Base-by-base conservation (phyloP, 1,140 invertebrate species). In the Drosophila mayri region DNA sequence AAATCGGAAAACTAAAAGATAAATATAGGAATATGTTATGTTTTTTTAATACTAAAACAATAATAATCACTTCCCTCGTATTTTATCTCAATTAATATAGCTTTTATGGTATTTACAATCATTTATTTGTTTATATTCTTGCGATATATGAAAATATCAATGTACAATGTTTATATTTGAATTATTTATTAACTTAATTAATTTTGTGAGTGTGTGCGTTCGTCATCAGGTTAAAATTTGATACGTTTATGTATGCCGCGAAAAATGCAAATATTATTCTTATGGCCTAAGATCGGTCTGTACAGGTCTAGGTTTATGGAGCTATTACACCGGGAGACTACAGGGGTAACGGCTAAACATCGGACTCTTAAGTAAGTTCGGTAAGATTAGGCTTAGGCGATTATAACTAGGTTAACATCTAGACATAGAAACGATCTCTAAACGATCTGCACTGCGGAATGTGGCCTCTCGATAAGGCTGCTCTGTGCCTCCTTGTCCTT, bases 401-500 rank as follows among this genome's bases (percentile, higher is more conserved):
- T 79, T 81, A 84, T 50, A 88, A 78, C 67, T 88, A 86, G 50
- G 57, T 80, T 80, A 88, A 80, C 68, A 80, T 40, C 79, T 79
- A 86, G 46, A 40, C 57, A 68, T 63, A 67, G 55, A 63, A 47
- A 61, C 58, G 54, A 59, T 40, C 28, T 44, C 58, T 81, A 90
- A 14, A 90, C 88, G 38, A 91, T 91, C 50, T 91, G 91, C 12
- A 76, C 47, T 11, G 47, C 43, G 43, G 61, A 35, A 40, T 73
- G 78, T 11, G 79, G 73, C 38, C 90, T 92, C 41, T 91, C 91
- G 20, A 92, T 91, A 5, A 92, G 72, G 22, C 76, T 91, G 47
- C 79, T 88, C 46, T 91, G 91, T 0, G 87, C 91, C 50, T 91
- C 91, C 43, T 81, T 90, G 49, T 92, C 85, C 75, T 91, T 90